A percentile compares a stretch with the other conserved stretches of the same genome.
Conservation (phyloP, 1,140 invertebrate species). For the Hylyphantes graminicola region DNA sequence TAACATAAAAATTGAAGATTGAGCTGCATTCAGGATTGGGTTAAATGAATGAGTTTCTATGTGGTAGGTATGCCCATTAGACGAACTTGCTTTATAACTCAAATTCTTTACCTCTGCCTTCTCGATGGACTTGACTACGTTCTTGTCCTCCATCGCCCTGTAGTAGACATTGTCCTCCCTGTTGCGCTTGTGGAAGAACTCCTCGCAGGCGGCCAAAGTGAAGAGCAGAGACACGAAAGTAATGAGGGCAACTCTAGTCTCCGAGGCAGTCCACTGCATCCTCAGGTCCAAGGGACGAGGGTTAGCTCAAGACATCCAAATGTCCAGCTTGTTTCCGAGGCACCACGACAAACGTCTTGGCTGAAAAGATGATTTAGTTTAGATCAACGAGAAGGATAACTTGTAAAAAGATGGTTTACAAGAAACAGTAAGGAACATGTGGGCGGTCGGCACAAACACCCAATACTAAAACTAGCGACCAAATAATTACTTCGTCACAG, state of each 20-base stretch:
- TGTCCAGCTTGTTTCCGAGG: background rate
- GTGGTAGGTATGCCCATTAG: too few relatives aligned
- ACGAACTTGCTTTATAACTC: too few relatives aligned
- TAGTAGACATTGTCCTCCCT: conserved; percentile 53
- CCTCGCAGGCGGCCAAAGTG: conserved; percentile 20
- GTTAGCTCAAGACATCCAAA: conserved; percentile 39
- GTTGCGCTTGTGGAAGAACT: conserved; percentile 51
- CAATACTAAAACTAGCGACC: too few relatives aligned
- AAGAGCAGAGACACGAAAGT: conserved; percentile 12
- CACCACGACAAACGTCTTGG: background rate
- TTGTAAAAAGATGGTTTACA: too few relatives aligned
- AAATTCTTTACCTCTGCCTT: conserved; percentile 53
- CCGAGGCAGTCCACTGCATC: conserved; percentile 38
- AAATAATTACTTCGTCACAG: too few relatives aligned
- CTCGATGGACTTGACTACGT: conserved; percentile 55
- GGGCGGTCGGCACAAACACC: too few relatives aligned
- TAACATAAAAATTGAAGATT: too few relatives aligned
- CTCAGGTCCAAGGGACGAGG: background rate
- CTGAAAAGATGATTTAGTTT: conserved; percentile 1
- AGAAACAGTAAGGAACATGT: too few relatives aligned
- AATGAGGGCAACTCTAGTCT: conserved; percentile 12
- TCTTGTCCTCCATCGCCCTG: conserved; percentile 49
- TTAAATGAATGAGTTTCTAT: too few relatives aligned
- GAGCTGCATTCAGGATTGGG: too few relatives aligned
- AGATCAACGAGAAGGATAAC: background rate